phyloP scores from a whole-genome alignment of 2,113 vertebrate species.

The Heterotilapia buettikoferi region DNA sequence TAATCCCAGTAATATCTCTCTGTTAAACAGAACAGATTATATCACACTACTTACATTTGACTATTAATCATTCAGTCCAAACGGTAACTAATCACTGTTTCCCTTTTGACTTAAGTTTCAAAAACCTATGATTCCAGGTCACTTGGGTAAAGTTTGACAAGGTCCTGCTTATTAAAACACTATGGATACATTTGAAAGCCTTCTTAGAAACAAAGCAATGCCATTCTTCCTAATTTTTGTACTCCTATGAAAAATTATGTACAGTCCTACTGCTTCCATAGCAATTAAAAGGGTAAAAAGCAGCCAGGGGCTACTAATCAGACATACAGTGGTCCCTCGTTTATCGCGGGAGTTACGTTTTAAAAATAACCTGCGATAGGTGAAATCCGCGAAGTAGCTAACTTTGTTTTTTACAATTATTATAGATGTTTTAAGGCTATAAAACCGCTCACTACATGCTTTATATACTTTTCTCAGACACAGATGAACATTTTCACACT shows the following conservation, averaged over 20 bases:
- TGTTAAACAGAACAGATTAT: not conserved
- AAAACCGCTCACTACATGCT: not conserved
- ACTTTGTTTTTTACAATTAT: not conserved
- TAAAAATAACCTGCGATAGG: accelerated
- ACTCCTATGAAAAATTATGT: not conserved
- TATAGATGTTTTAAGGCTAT: not conserved
- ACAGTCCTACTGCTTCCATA: not conserved
- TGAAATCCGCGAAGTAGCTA: not conserved
- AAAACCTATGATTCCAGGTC: not conserved
- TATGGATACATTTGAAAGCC: not conserved
- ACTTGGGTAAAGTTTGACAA: not conserved
- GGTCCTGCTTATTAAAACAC: not conserved
- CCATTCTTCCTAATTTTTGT: not conserved
- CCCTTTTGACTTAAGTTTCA: not conserved
- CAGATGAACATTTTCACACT: not conserved
- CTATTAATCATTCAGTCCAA: not conserved
- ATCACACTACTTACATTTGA: not conserved
- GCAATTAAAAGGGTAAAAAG: not conserved
- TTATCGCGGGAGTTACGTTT: not conserved
- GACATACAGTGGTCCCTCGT: not conserved
- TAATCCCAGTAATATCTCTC: not conserved
- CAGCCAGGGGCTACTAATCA: not conserved
- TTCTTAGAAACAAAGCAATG: not conserved
- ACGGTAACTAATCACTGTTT: not conserved
- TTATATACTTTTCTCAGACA: not conserved